Evolutionary conservation across 1,140 invertebrate species (phyloP).

Genomic region (Diachasmimorpha longicaudata): DNA sequence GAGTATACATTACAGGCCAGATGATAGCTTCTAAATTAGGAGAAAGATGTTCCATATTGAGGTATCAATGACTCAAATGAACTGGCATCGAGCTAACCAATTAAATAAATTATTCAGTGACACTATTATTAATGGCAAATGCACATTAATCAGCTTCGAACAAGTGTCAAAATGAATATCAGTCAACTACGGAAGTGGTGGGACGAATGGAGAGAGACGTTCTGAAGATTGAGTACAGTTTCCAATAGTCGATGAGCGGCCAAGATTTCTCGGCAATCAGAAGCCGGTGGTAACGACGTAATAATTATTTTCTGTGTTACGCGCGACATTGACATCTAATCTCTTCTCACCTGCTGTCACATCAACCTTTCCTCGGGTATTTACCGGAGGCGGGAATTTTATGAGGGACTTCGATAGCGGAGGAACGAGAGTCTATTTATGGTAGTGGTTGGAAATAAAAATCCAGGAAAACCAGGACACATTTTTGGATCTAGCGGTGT

Average conservation of each 20-base stretch:
- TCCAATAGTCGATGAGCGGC: neutral
- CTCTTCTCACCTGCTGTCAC: conserved; percentile 6
- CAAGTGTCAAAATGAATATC: no score
- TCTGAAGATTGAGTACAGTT: neutral
- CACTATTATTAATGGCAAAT: no score
- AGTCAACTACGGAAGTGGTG: neutral
- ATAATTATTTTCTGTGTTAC: conserved; percentile 27
- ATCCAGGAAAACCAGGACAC: no score
- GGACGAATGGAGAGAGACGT: no score
- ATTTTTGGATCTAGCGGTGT: no score
- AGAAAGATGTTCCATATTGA: no score
- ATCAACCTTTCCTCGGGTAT: neutral
- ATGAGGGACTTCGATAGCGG: neutral
- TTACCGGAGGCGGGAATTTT: neutral
- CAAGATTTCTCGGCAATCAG: conserved; percentile 14
- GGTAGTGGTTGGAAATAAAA: no score
- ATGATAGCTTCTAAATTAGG: no score
- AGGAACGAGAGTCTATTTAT: neutral
- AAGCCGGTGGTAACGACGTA: conserved; percentile 13
- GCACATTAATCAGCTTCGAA: no score
- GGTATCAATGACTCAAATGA: no score
- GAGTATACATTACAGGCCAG: neutral
- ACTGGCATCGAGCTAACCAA: no score
- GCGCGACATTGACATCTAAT: conserved; percentile 27
- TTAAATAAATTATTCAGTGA: no score